Evolutionary conservation across 1,140 invertebrate genomes (phyloP), one percentile per base, ranked within the genome.

Genomic region (Lepidurus packardi): DNA sequence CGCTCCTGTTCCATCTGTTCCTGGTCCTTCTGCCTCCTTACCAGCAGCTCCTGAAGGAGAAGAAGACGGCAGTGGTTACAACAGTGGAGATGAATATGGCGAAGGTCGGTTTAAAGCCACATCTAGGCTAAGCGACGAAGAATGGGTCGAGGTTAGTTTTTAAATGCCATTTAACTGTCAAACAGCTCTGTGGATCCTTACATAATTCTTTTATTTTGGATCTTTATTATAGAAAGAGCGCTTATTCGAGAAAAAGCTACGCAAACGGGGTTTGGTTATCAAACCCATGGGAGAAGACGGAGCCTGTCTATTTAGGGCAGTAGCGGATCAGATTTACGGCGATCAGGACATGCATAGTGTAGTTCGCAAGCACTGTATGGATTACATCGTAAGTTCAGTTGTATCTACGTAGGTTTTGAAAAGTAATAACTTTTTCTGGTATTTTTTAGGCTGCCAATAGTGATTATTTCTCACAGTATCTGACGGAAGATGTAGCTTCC

Each of bases 391-490:
- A 86, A 88, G 89, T 86, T 21, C 53, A 45, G 77, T 42, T 1
- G 42, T 78, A 34, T 73, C 1, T 80, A 21, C 8, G 1, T 43
- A n/a, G 34, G 42, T n/a, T 45, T 79, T 44, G 79, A 75, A 1
- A 1, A 74, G 7, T 79, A 25, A 73, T 16, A 75, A 43, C 47
- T 42, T 7, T 79, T 80, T 24, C 75, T 82, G 85, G 85, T 76
- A 80, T 77, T 80, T 82, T 83, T 21, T 80, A 92, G 90, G 88
- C 89, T 42, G 91, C 93, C 83, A 97, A 97, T 86, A 87, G 89
- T 73, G 95, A 97, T 84, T 95, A 95, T 82, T 97, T 94, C 86
- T 92, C 92, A n/a, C 93, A 94, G 82, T 97, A 95, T 87, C 91
- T 97, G 21, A 96, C 95, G 2, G 95, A 97, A 85, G 94, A 97